Conservation (phyloP, 2,888 invertebrate genomes). For the Gari tellinella region DNA sequence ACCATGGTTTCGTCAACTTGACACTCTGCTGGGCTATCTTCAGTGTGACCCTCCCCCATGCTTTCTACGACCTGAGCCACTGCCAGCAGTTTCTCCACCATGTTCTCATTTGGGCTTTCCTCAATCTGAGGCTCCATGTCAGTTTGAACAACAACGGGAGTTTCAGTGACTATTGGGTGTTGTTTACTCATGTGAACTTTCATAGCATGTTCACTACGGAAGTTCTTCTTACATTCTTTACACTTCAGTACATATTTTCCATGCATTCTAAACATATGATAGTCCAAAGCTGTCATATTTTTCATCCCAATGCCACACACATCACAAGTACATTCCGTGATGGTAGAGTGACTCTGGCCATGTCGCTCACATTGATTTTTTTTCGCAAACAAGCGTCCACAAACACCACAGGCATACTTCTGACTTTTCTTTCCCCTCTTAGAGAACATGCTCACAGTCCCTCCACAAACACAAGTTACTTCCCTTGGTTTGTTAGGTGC, state of each 20-base stretch:
- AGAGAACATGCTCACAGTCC: constrained; percentile 51
- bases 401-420: constrained; percentile 60
- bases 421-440: constrained; percentile 32
- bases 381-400: constrained; percentile 57
- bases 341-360: constrained; percentile 44
- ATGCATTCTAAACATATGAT: constrained; percentile 46
- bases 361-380: constrained; percentile 57
- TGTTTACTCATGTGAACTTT: constrained; percentile 52
- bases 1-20: no score
- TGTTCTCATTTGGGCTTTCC: neutral
- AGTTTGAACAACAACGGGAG: constrained; percentile 25
- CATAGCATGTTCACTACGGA: constrained; percentile 37
- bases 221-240: constrained; percentile 49
- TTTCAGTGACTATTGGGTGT: constrained; percentile 28
- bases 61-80: no score
- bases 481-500: constrained; percentile 44
- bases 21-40: no score
- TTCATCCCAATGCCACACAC: constrained; percentile 42
- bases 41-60: no score
- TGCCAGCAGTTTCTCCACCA: neutral
- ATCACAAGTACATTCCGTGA: constrained; percentile 38
- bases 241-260: constrained; percentile 41
- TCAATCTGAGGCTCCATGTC: no score
- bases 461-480: constrained; percentile 55
- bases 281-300: constrained; percentile 45